These are phyloP conservation scores for Dicentrarchus labrax DNA, from an alignment of 2,113 vertebrate species.

Conservation along the genomic window DNA sequence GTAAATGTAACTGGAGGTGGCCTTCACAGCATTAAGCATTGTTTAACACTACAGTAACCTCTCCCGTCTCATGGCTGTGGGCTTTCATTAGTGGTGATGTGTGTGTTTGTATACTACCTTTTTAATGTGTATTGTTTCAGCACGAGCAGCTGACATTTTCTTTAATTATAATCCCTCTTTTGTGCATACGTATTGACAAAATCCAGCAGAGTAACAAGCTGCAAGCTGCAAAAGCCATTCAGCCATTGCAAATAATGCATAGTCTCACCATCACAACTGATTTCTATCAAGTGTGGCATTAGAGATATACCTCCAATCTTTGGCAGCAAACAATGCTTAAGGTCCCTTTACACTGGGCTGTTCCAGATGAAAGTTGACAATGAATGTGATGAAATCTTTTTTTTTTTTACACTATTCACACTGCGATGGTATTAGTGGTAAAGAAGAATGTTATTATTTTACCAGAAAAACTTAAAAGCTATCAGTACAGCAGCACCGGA, in stretches of 20 bases:
- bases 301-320: conserved; percentile 16
- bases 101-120: conserved; percentile 5
- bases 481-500: neutral
- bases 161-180: conserved; percentile 30
- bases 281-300: conserved; percentile 13
- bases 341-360: neutral
- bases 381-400: neutral
- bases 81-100: conserved; percentile 13
- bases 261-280: conserved; percentile 14
- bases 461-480: neutral
- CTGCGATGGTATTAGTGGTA: neutral
- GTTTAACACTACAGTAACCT: conserved; percentile 32
- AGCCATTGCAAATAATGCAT: conserved; percentile 35
- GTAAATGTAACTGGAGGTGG: conserved; percentile 63
- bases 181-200: neutral
- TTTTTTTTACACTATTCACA: neutral
- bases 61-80: conserved; percentile 6
- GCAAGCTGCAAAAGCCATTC: conserved; percentile 5
- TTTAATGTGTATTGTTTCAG: conserved; percentile 25
- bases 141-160: conserved; percentile 12
- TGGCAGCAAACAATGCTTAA: conserved; percentile 20
- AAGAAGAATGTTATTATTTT: neutral
- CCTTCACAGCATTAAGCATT: conserved; percentile 34
- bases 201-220: conserved; percentile 19
- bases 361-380: conserved; percentile 1